Evolutionary conservation across 2,797 vertebrate genomes (phyloP).

Genomic region (Manis pentadactyla): DNA sequence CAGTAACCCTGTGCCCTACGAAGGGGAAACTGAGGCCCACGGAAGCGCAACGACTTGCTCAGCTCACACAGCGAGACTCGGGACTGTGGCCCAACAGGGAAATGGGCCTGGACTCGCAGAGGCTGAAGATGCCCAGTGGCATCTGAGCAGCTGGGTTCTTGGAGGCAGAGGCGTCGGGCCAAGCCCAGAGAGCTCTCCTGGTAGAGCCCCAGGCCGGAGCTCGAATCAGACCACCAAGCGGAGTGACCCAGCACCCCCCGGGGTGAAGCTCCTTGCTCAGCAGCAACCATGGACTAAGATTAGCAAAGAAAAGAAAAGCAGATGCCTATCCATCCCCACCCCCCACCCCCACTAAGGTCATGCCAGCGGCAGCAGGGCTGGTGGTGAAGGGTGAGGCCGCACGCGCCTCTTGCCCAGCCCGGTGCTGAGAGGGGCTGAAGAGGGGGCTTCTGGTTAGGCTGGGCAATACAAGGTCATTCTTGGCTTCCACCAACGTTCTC

Average conservation of each 20-base stretch:
- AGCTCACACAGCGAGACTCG: not conserved
- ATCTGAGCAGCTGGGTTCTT: not conserved
- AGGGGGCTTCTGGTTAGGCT: not conserved
- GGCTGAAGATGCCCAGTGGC: not conserved
- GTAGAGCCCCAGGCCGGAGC: not conserved
- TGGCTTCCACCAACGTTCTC: not conserved
- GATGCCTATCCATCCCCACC: not conserved
- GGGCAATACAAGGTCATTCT: not conserved
- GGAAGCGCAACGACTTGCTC: not conserved
- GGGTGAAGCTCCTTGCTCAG: not conserved
- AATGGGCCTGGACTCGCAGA: not conserved
- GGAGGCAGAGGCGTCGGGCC: not conserved
- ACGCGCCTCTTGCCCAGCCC: not conserved
- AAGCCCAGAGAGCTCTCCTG: not conserved
- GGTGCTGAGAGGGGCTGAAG: not conserved
- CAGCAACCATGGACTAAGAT: not conserved
- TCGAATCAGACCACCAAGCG: not conserved
- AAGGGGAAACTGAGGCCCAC: constrained; percentile 1
- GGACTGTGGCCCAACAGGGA: not conserved
- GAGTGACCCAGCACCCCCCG: not conserved
- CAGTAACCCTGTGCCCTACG: not conserved
- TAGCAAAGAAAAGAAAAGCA: constrained; percentile 30
- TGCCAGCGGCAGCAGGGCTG: not conserved
- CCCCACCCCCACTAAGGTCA: not conserved
- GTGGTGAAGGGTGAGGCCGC: not conserved